These are phyloP conservation scores for Erythrocercus mccallii DNA, from an alignment of 2,113 vertebrate genomes.

Conservation along the genomic window DNA sequence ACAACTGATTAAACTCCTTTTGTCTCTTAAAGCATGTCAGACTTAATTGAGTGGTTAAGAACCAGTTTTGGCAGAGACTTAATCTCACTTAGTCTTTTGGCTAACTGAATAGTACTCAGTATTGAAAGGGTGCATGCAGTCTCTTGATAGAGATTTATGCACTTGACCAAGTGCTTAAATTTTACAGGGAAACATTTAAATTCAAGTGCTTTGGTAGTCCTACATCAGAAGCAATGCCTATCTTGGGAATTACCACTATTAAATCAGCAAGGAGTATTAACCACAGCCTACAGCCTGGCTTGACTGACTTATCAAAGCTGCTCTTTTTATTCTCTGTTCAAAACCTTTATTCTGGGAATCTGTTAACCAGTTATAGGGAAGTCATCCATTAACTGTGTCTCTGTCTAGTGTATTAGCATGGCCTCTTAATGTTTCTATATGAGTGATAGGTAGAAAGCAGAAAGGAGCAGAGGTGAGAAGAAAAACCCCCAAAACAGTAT, in stretches of 20 bases:
- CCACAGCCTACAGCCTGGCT: neutral
- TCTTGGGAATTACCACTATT: slow-evolving; percentile 38
- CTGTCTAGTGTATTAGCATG: neutral
- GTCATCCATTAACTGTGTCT: neutral
- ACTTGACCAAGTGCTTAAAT: slow-evolving; percentile 62
- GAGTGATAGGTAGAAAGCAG: neutral
- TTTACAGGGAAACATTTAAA: slow-evolving; percentile 62
- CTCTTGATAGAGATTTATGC: slow-evolving; percentile 52
- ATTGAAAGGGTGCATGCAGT: slow-evolving; percentile 25
- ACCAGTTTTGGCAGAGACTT: slow-evolving; percentile 51
- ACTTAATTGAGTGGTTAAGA: slow-evolving; percentile 51
- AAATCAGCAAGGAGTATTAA: slow-evolving; percentile 42
- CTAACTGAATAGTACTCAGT: slow-evolving; percentile 24
- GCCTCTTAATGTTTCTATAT: neutral
- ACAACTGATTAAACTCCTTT: slow-evolving; percentile 41
- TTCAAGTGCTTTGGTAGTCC: slow-evolving; percentile 56
- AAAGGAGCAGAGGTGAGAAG: neutral
- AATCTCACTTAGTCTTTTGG: slow-evolving; percentile 55
- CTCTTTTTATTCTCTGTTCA: neutral
- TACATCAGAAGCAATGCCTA: slow-evolving; percentile 30
- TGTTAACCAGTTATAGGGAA: neutral
- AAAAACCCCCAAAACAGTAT: neutral
- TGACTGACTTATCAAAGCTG: neutral
- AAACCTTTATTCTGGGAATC: neutral
- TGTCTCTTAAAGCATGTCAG: slow-evolving; percentile 48